Evolutionary conservation across 2,113 vertebrate genomes (phyloP), one percentile per base, ranked within the genome.

Genomic region (Serinus canaria): DNA sequence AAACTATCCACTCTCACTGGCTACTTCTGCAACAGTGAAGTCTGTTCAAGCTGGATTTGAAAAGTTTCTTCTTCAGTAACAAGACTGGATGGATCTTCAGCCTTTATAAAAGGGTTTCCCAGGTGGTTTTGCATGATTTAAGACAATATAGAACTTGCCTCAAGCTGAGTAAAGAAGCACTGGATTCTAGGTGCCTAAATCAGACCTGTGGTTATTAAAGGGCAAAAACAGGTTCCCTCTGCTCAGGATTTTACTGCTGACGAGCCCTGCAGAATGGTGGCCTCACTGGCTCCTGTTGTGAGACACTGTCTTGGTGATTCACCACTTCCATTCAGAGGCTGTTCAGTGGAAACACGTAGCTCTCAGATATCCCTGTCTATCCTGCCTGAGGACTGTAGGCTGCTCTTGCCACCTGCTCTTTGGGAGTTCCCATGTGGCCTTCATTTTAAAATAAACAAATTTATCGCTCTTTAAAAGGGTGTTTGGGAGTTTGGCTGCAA

Each of bases 301-400:
- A 59, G 27, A 37, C 30, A 50, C 10, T 0, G 0, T 14, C n/a
- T 50, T 0, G 0, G 46, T n/a, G 20, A 13, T 74, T 69, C n/a
- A 37, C 15, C 0, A 0, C 64, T 83, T 50, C 73, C 19, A 4
- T 72, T 93, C 35, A 27, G 62, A 46, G 31, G 43, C 47, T n/a
- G 35, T 74, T 82, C 24, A 9, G 4, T 1, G 1, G 43, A 74
- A 83, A 62, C 9, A 17, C 0, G 0, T 81, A 27, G 17, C 50
- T 76, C 20, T 68, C 41, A n/a, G 53, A 11, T 83, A 53, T 3
- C 11, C 2, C 6, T 30, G 10, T 63, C 59, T 90, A 1, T 50
- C 10, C 21, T 74, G 23, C 41, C 31, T 87, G 31, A 66, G 31
- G 21, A 27, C 28, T 14, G 14, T 50, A 78, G 64, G 56, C 52